Evolutionary conservation across 23 tunicate species (phyloP), one percentile per base, ranked within the genome.

Genomic region (Botrylloides violaceus): DNA sequence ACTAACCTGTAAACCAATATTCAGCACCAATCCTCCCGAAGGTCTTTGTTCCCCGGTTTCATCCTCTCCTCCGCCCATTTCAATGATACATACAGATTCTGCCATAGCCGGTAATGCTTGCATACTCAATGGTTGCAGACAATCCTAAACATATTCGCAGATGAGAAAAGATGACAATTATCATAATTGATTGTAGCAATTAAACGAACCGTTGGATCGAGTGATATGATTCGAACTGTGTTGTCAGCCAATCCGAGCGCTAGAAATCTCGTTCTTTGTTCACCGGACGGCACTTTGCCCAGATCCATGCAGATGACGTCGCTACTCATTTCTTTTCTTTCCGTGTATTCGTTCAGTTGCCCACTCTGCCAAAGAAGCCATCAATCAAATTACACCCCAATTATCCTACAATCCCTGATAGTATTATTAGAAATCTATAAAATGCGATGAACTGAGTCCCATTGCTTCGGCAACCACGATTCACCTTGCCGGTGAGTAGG

Each of bases 181-280:
- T n/a, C n/a, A n/a, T n/a, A n/a, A n/a, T n/a, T n/a, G n/a, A n/a
- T n/a, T n/a, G n/a, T n/a, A n/a, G n/a, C n/a, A n/a, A n/a, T 3
- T 21, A 34, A 25, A 75, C 80, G 38, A 22, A 82, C 96, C 76
- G 82, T 70, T 30, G 98, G 98, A 34, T 83, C 98, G 25, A 93
- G 81, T 2, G 98, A 93, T 3, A 93, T 93, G 32, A 93, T 78
- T 29, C 98, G 70, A 29, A 93, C 98, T 0, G 98, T 93, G 75
- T 81, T 81, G 59, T 93, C 98, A 21, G 94, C 94, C 23, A 93
- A 78, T 4, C 98, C 98, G n/a, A 93, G 88, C 3, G 98, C 98
- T 23, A 93, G 76, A 53, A 93, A 93, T 34, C 95, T 65, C 4
- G 88, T 80, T 64, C 98, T 64, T 50, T 93, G 98, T 66, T 93